phyloP scores from a whole-genome alignment of 2,113 vertebrate species.

The Amia ocellicauda region DNA sequence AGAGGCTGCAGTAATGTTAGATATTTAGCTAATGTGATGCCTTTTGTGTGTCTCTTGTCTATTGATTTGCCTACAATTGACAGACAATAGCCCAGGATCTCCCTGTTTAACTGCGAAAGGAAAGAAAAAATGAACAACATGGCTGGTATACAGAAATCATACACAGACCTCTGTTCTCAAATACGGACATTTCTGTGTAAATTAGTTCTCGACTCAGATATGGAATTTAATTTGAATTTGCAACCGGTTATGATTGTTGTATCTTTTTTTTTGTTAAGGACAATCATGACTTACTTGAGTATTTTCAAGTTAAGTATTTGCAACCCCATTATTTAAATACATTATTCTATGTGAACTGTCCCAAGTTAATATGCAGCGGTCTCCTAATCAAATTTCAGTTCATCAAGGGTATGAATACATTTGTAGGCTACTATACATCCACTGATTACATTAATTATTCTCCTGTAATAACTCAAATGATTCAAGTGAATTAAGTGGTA shows the following conservation, averaged over 20 bases:
- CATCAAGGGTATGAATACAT: too few relatives aligned
- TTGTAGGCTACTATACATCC: too few relatives aligned
- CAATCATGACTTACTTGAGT: background rate
- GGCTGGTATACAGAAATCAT: background rate
- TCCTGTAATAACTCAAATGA: too few relatives aligned
- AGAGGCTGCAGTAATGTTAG: conserved; percentile 33
- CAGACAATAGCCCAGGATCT: background rate
- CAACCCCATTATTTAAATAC: background rate
- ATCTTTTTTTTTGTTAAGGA: background rate
- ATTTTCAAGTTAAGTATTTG: background rate
- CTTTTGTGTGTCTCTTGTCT: conserved; percentile 31
- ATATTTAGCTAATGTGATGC: conserved; percentile 27
- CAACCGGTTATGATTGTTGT: background rate
- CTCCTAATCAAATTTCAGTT: too few relatives aligned
- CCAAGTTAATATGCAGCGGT: too few relatives aligned
- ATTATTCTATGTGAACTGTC: conserved; percentile 1
- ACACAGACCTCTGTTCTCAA: background rate
- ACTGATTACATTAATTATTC: too few relatives aligned
- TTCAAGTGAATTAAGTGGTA: too few relatives aligned
- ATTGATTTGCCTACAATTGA: conserved; percentile 20
- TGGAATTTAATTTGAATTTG: conserved; percentile 1
- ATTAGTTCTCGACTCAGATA: background rate
- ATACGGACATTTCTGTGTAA: background rate
- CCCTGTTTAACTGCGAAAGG: background rate
- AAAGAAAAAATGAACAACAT: too few relatives aligned